Conservation (phyloP, 2,113 vertebrate species). For the Grammomys dolichurus region DNA sequence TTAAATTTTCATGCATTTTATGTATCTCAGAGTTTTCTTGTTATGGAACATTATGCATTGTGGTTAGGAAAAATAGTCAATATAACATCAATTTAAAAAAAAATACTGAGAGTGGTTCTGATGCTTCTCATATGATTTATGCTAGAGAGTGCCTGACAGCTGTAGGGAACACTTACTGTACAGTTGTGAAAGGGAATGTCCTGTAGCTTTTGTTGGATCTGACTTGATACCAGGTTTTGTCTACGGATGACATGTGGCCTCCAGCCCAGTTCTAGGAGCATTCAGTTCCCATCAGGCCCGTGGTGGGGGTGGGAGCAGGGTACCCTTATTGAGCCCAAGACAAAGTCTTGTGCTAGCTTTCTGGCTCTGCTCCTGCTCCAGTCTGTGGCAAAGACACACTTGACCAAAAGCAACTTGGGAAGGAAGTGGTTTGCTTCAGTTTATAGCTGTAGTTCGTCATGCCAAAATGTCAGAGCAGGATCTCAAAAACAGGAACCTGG, state of each 20-base stretch:
- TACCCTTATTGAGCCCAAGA: neutral
- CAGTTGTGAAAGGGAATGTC: neutral
- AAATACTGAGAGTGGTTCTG: neutral
- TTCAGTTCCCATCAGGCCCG: neutral
- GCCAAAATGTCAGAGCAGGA: neutral
- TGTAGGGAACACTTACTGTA: neutral
- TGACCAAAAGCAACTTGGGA: neutral
- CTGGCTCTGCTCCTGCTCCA: neutral
- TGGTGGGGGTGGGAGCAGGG: neutral
- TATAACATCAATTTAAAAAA: neutral
- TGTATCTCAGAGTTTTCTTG: neutral
- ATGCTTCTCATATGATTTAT: neutral
- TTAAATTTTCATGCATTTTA: neutral
- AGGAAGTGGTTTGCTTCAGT: neutral
- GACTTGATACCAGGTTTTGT: neutral
- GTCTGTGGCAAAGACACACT: neutral
- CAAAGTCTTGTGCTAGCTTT: neutral
- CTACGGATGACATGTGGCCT: neutral
- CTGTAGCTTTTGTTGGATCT: neutral
- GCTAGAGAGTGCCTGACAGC: neutral
- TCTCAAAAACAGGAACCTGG: neutral
- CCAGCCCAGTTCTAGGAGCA: neutral
- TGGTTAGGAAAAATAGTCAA: neutral
- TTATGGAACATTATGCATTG: neutral
- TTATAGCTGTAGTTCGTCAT: neutral